Percentiles rank a stretch among this genome's conserved stretches.
Conservation (phyloP, 2,888 invertebrate genomes). For the Nineta flava region DNA sequence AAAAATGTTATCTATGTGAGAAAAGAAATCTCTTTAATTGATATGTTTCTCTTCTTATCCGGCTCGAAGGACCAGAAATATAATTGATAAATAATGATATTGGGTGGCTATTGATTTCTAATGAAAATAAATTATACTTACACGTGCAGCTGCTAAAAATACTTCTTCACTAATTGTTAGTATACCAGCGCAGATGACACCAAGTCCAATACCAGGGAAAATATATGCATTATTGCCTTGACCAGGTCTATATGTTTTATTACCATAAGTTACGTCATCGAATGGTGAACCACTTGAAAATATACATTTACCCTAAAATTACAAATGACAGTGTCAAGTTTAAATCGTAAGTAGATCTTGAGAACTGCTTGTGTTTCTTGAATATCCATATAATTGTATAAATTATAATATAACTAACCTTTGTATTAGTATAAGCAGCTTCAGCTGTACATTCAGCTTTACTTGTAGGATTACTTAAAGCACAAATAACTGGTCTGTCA, state of each 20-base stretch:
- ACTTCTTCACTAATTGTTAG: constrained; percentile 80
- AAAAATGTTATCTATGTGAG: neutral
- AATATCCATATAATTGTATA: neutral
- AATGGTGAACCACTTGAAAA: constrained; percentile 98
- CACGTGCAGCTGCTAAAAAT: constrained; percentile 72
- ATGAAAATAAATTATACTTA: neutral
- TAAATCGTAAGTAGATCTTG: no score
- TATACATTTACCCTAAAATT: constrained; percentile 40
- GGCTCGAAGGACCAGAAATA: constrained; percentile 90
- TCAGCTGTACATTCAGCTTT: constrained; percentile 99
- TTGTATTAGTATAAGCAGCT: constrained; percentile 75
- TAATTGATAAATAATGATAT: constrained; percentile 53
- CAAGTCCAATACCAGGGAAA: constrained; percentile 91
- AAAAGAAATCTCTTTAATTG: constrained; percentile 35
- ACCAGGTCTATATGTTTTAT: constrained; percentile 72
- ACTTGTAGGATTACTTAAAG: constrained; percentile 93
- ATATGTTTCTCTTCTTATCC: constrained; percentile 18
- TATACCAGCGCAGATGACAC: constrained; percentile 75
- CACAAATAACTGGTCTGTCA: constrained; percentile 85
- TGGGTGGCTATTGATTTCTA: neutral
- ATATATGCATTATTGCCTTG: constrained; percentile 98
- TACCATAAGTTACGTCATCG: constrained; percentile 64
- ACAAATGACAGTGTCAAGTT: neutral
- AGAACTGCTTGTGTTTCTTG: neutral
- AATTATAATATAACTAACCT: constrained; percentile 32